Percentiles rank a stretch among this genome's conserved stretches.
phyloP scores from a whole-genome alignment of 30 jellyfish, hydroid and myxozoan genomes.

The Phacellophora camtschatica region DNA sequence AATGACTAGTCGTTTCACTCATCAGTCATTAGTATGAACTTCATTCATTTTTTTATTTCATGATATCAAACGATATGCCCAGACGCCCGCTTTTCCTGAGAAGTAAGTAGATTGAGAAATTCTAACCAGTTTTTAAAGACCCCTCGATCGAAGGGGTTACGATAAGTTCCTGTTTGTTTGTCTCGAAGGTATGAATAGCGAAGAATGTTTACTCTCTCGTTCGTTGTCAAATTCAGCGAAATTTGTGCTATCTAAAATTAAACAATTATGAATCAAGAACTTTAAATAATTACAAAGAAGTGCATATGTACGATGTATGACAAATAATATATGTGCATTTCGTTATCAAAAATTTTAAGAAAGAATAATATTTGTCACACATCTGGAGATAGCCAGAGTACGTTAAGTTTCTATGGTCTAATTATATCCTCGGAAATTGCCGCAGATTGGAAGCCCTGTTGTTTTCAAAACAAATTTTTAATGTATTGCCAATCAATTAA shows the following conservation, averaged over 20 bases:
- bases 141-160: constrained; percentile 83
- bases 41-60: no score
- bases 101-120: constrained; percentile 67
- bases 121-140: constrained; percentile 84
- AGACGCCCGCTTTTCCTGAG: background rate
- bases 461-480: background rate
- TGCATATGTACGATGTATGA: no score
- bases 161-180: constrained; percentile 62
- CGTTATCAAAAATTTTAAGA: no score
- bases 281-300: no score
- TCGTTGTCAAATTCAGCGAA: constrained; percentile 80
- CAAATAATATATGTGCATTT: no score
- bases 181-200: constrained; percentile 81
- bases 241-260: constrained; percentile 48
- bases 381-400: no score
- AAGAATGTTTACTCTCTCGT: constrained; percentile 70
- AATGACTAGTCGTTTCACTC: no score
- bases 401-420: no score
- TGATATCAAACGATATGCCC: constrained; percentile 18
- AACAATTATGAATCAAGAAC: background rate
- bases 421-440: no score
- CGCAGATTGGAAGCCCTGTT: no score
- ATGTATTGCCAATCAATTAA: background rate
- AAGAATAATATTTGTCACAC: no score
- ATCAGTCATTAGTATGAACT: no score